These are phyloP conservation scores for Bicyclus anynana DNA, from an alignment of 1,140 invertebrate species.

Conservation along the genomic window DNA sequence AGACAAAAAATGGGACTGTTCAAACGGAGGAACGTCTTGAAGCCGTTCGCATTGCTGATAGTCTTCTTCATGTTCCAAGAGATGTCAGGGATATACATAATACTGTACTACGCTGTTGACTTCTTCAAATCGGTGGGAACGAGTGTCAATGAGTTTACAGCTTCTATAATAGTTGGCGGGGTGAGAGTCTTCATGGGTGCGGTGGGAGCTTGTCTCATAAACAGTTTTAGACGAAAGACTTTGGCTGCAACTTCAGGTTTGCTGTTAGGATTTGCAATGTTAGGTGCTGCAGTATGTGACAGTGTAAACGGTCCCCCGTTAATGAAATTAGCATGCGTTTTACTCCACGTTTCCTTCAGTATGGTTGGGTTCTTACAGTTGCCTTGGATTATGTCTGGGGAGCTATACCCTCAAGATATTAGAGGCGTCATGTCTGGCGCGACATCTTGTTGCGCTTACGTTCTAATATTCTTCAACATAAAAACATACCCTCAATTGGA, in stretches of 20 bases:
- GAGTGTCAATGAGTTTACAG: slow-evolving; percentile 82
- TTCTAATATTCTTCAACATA: slow-evolving; percentile 83
- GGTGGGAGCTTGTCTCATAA: slow-evolving; percentile 83
- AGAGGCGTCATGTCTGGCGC: slow-evolving; percentile 83
- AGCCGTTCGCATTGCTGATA: slow-evolving; percentile 82
- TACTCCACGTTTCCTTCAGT: slow-evolving; percentile 83
- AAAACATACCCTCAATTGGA: slow-evolving; percentile 83
- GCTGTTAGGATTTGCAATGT: slow-evolving; percentile 80
- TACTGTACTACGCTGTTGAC: slow-evolving; percentile 86
- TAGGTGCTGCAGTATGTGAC: slow-evolving; percentile 77
- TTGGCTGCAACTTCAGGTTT: slow-evolving; percentile 82
- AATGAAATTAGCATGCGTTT: slow-evolving; percentile 80
- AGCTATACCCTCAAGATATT: slow-evolving; percentile 83
- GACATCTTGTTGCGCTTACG: slow-evolving; percentile 83
- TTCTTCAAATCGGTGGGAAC: slow-evolving; percentile 83
- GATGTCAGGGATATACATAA: slow-evolving; percentile 85
- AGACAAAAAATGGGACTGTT: slow-evolving; percentile 59
- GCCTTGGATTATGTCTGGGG: slow-evolving; percentile 87
- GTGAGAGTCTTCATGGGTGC: slow-evolving; percentile 83
- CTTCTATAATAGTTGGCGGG: slow-evolving; percentile 86
- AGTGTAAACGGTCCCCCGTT: slow-evolving; percentile 70
- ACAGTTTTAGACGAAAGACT: slow-evolving; percentile 81
- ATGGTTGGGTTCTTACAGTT: slow-evolving; percentile 86
- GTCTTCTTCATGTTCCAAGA: slow-evolving; percentile 84
- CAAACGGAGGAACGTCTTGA: slow-evolving; percentile 71